These are phyloP conservation scores for Cirrhinus molitorella DNA, from an alignment of 2,797 vertebrate genomes.

Conservation along the genomic window DNA sequence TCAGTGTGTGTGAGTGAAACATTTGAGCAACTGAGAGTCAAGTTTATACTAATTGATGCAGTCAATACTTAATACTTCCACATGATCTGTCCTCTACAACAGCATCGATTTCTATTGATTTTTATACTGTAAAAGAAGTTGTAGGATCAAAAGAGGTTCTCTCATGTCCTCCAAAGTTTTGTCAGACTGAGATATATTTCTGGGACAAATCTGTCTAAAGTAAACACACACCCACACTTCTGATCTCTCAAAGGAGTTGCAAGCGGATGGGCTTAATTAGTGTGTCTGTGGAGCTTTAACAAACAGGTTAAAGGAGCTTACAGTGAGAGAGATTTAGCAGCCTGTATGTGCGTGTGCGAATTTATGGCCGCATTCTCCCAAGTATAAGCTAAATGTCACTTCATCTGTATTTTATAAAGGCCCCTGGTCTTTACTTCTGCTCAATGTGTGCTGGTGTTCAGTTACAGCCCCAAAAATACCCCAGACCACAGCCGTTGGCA, in stretches of 20 bases:
- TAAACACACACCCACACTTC: neutral
- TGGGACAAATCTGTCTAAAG: neutral
- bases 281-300: slow-evolving; percentile 27
- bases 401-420: slow-evolving; percentile 36
- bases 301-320: slow-evolving; percentile 36
- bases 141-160: no score
- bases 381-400: slow-evolving; percentile 20
- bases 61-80: neutral
- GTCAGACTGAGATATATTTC: neutral
- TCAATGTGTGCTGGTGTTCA: slow-evolving; percentile 62
- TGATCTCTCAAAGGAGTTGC: neutral
- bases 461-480: slow-evolving; percentile 75
- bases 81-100: neutral
- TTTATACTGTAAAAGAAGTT: neutral
- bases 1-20: neutral
- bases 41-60: slow-evolving; percentile 3
- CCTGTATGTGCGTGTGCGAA: slow-evolving; percentile 8
- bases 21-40: slow-evolving; percentile 1
- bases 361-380: slow-evolving; percentile 11
- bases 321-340: slow-evolving; percentile 39
- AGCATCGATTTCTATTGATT: neutral
- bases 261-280: slow-evolving; percentile 18
- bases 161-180: neutral
- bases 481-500: slow-evolving; percentile 32
- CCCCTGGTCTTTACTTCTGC: slow-evolving; percentile 26